Conservation (phyloP, 2,797 vertebrate species). For the Esox lucius region DNA sequence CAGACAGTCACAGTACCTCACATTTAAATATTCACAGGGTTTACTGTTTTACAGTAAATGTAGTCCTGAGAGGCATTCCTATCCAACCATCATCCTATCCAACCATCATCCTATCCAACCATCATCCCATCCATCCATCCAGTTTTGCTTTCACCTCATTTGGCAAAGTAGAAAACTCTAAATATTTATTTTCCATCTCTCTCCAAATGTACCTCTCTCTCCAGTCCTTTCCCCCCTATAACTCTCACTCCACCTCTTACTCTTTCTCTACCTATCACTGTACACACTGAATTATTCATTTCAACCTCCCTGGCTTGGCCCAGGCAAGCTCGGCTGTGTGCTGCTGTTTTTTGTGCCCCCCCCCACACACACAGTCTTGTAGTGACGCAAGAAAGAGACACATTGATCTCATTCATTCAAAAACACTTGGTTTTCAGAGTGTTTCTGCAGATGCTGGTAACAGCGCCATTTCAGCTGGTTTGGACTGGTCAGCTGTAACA, state of each 20-base stretch:
- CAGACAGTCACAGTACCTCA: not conserved
- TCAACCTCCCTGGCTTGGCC: too few relatives aligned
- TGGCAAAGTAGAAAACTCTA: not conserved
- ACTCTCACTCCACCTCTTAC: not conserved
- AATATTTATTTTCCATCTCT: not conserved
- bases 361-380: too few relatives aligned
- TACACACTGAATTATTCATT: not conserved
- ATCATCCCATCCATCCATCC: not conserved
- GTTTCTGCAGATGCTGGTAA: too few relatives aligned
- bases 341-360: not conserved
- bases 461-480: too few relatives aligned
- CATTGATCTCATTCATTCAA: too few relatives aligned
- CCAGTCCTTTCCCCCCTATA: too few relatives aligned
- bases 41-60: not conserved
- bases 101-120: too few relatives aligned
- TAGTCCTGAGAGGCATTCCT: too few relatives aligned
- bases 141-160: not conserved
- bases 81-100: not conserved
- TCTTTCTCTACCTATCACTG: not conserved
- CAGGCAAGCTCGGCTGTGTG: not conserved
- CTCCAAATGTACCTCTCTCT: not conserved
- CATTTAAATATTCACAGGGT: not conserved
- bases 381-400: too few relatives aligned
- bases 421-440: too few relatives aligned
- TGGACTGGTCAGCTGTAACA: too few relatives aligned